Evolutionary conservation across 2,888 invertebrate species (phyloP).

Genomic region (Lithophane semibrunnea): DNA sequence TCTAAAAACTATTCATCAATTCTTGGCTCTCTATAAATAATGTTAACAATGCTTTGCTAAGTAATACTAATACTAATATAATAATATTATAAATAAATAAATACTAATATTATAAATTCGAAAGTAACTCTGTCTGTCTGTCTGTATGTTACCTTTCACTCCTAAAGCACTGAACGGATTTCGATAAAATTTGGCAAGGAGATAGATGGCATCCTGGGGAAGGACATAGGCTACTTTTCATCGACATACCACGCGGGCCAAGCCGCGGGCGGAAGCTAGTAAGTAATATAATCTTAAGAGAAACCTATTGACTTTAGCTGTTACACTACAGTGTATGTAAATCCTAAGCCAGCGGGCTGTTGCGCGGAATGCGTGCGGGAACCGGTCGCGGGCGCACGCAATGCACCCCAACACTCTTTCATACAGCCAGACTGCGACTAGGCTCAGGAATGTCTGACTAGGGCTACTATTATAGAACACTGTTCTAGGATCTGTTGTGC

Average conservation of each 20-base stretch:
- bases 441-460: conserved; percentile 45
- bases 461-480: conserved; percentile 20
- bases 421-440: conserved; percentile 49
- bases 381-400: conserved; percentile 61
- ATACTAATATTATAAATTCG: too few relatives aligned
- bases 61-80: too few relatives aligned
- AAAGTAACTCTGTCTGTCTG: too few relatives aligned
- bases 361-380: conserved; percentile 63
- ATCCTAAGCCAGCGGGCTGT: conserved; percentile 34
- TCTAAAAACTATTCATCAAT: background rate
- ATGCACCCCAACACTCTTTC: conserved; percentile 58
- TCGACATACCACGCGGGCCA: too few relatives aligned
- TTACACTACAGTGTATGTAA: conserved; percentile 29
- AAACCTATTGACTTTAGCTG: background rate
- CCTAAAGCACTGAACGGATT: too few relatives aligned
- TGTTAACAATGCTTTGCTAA: background rate
- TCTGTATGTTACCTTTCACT: too few relatives aligned
- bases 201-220: too few relatives aligned
- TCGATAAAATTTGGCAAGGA: too few relatives aligned
- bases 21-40: background rate
- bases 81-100: too few relatives aligned
- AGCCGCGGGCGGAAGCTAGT: too few relatives aligned
- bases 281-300: too few relatives aligned
- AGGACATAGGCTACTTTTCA: too few relatives aligned
- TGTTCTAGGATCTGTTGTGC: background rate